phyloP scores from a whole-genome alignment of 2,797 vertebrate species.

The Oreochromis mossambicus region DNA sequence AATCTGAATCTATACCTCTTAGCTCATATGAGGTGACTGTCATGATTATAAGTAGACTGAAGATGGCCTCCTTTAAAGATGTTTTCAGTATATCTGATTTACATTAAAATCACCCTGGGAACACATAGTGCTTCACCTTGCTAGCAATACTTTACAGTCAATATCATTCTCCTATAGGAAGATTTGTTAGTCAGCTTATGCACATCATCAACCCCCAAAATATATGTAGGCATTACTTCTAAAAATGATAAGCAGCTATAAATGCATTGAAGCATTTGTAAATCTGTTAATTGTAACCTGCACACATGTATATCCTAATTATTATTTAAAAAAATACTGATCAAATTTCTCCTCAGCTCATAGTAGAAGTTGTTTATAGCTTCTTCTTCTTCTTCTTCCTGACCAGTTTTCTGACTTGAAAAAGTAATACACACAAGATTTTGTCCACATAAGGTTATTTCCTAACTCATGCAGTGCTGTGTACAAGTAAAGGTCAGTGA shows the following conservation, averaged over 20 bases:
- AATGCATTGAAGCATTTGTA: not conserved
- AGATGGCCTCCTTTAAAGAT: not conserved
- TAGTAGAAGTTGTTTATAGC: not conserved
- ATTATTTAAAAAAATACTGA: not conserved
- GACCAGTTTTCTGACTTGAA: not conserved
- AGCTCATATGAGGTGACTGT: not conserved
- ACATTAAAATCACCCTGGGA: not conserved
- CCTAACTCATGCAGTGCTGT: constrained; percentile 16
- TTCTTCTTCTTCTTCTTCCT: not conserved
- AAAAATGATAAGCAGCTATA: not conserved
- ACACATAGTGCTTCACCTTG: not conserved
- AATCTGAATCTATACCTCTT: not conserved
- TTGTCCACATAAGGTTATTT: constrained; percentile 37
- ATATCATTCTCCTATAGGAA: not conserved
- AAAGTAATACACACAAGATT: not conserved
- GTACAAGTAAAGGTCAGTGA: constrained; percentile 41
- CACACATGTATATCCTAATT: not conserved
- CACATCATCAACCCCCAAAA: not conserved
- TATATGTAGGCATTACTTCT: not conserved
- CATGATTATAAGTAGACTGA: not conserved
- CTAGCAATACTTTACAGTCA: not conserved
- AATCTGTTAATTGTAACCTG: not conserved
- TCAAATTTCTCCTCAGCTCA: not conserved
- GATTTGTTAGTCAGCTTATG: not conserved
- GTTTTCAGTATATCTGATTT: not conserved